A percentile compares a stretch with the other conserved stretches of the same genome.
phyloP scores from a whole-genome alignment of 2,797 vertebrate species.

The Acipenser transmontanus region DNA sequence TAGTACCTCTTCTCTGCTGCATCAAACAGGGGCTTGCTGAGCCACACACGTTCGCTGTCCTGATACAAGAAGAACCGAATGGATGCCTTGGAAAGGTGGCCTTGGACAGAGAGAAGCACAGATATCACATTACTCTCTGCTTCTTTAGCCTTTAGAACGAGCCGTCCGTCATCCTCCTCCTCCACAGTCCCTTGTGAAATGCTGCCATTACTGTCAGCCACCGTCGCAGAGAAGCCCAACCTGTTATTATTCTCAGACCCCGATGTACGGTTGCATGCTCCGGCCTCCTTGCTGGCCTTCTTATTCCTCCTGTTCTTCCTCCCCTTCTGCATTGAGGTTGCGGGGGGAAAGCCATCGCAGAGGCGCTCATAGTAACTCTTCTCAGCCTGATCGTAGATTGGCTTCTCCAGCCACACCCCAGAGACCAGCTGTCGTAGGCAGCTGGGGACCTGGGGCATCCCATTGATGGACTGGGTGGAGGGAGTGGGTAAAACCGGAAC shows the following conservation, averaged over 20 bases:
- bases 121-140: conserved; percentile 16
- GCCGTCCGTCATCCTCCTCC: conserved; percentile 34
- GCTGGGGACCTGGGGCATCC: conserved; percentile 59
- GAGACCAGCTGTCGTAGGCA: conserved; percentile 52
- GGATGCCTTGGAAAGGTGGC: conserved; percentile 7
- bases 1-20: conserved; percentile 68
- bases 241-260: conserved; percentile 4
- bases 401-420: conserved; percentile 86
- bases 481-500: conserved; percentile 28
- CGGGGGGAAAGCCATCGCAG: conserved; percentile 37
- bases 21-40: conserved; percentile 63
- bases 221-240: fast-evolving
- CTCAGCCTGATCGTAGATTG: conserved; percentile 76
- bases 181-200: conserved; percentile 3
- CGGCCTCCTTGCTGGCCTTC: conserved; percentile 14
- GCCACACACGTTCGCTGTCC: conserved; percentile 77
- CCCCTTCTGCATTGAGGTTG: conserved; percentile 30
- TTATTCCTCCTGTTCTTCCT: conserved; percentile 37
- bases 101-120: neutral
- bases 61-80: conserved; percentile 61
- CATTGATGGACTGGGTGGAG: conserved; percentile 50
- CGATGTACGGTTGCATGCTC: neutral
- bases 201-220: neutral
- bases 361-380: conserved; percentile 74
- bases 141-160: conserved; percentile 1